phyloP scores from a whole-genome alignment of 2,888 invertebrate genomes.

The Lithophane leautieri region DNA sequence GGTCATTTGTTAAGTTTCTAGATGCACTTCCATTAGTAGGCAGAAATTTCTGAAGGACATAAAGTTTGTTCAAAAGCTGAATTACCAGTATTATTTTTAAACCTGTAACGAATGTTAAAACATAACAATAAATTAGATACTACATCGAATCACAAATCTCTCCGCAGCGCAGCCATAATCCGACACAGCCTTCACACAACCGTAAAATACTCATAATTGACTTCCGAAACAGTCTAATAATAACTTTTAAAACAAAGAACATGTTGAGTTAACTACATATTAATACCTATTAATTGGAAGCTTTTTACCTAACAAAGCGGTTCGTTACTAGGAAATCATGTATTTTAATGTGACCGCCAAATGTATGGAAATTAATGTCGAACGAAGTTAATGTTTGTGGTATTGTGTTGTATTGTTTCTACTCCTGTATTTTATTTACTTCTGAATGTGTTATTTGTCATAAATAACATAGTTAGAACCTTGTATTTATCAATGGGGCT shows the following conservation, averaged over 20 bases:
- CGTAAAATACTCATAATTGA: conserved; percentile 43
- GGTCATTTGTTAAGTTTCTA: neutral
- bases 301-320: conserved; percentile 50
- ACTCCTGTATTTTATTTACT: conserved; percentile 23
- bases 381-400: conserved; percentile 12
- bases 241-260: conserved; percentile 48
- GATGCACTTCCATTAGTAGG: neutral
- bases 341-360: conserved; percentile 55
- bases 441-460: conserved; percentile 3
- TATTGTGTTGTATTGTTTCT: conserved; percentile 18
- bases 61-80: neutral
- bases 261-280: conserved; percentile 33
- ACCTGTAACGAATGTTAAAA: neutral
- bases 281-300: conserved; percentile 37
- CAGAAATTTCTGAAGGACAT: neutral
- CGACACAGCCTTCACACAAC: conserved; percentile 37
- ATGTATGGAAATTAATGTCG: conserved; percentile 24
- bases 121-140: neutral
- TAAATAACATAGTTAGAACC: neutral
- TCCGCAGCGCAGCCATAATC: neutral
- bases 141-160: conserved; percentile 2
- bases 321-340: conserved; percentile 63
- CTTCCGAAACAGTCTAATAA: conserved; percentile 51
- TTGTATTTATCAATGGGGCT: neutral
- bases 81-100: neutral